Conservation (phyloP, 1,140 invertebrate genomes). For the Coelopa frigida region DNA sequence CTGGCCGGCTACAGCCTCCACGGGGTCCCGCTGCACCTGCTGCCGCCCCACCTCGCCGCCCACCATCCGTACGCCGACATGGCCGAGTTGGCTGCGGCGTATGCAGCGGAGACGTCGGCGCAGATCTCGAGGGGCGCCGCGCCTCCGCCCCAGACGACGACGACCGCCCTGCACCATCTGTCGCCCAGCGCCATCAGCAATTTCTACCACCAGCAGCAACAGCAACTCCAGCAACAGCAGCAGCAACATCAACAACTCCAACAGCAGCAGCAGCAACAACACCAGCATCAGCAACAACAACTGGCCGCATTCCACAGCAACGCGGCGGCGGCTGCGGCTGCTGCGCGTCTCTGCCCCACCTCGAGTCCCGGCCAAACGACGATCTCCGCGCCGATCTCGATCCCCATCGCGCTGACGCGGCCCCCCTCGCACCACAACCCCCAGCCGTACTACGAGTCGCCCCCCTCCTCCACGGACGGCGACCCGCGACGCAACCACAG, state of each 20-base stretch:
- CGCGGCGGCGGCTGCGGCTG: neutral
- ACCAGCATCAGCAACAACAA: neutral
- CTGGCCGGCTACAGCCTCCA: too few species aligned
- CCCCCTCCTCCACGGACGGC: conserved; percentile 4
- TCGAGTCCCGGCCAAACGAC: neutral
- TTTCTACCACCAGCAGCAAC: conserved; percentile 1
- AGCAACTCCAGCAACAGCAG: conserved; percentile 4
- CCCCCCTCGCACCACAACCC: conserved; percentile 1
- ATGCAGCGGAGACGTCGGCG: neutral
- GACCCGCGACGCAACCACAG: conserved; percentile 24
- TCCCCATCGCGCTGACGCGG: neutral
- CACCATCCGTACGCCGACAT: neutral
- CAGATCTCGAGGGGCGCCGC: too few species aligned
- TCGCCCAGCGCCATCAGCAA: conserved; percentile 4
- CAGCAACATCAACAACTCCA: neutral
- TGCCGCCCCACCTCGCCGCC: neutral
- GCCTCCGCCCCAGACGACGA: too few species aligned
- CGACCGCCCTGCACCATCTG: too few species aligned
- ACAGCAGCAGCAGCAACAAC: conserved; percentile 5
- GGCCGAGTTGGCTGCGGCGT: neutral
- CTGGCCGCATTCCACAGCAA: neutral
- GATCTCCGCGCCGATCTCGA: too few species aligned
- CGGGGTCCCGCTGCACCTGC: too few species aligned
- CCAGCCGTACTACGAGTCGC: conserved; percentile 3
- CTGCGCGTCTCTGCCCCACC: neutral